These are phyloP conservation scores for Phycodurus eques DNA, from an alignment of 2,113 vertebrate species.

Conservation along the genomic window DNA sequence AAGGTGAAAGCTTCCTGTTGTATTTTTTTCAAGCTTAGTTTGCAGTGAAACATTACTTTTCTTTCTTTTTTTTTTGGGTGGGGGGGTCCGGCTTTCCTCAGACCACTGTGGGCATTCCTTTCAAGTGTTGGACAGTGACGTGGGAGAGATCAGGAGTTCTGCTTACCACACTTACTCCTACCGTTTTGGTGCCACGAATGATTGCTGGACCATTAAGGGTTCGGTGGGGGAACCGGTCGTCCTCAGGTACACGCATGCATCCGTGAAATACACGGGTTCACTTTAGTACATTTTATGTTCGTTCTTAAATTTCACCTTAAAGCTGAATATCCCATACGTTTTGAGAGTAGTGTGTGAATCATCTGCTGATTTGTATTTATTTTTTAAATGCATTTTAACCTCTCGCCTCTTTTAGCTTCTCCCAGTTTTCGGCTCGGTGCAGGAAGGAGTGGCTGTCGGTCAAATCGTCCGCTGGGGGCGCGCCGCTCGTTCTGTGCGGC, in stretches of 20 bases:
- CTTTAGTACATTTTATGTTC: no score
- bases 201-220: constrained; percentile 74
- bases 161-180: constrained; percentile 63
- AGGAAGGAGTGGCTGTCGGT: constrained; percentile 68
- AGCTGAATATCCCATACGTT: background rate
- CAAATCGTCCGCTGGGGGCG: constrained; percentile 48
- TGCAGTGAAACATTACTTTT: background rate
- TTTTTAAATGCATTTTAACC: background rate
- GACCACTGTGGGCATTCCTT: constrained; percentile 59
- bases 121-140: constrained; percentile 58
- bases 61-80: background rate
- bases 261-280: background rate
- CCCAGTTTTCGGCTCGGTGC: constrained; percentile 66
- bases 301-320: background rate
- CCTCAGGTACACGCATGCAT: constrained; percentile 66
- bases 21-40: background rate
- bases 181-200: constrained; percentile 46
- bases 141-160: constrained; percentile 70
- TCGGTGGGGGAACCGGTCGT: constrained; percentile 59
- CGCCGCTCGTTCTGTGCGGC: constrained; percentile 67
- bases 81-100: constrained; percentile 20
- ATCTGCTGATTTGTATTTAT: background rate
- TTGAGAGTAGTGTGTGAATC: background rate
- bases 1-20: background rate
- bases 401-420: constrained; percentile 62